A percentile compares a stretch with the other conserved stretches of the same genome.
Conservation (phyloP, 2,797 vertebrate genomes). For the Zalophus californianus region DNA sequence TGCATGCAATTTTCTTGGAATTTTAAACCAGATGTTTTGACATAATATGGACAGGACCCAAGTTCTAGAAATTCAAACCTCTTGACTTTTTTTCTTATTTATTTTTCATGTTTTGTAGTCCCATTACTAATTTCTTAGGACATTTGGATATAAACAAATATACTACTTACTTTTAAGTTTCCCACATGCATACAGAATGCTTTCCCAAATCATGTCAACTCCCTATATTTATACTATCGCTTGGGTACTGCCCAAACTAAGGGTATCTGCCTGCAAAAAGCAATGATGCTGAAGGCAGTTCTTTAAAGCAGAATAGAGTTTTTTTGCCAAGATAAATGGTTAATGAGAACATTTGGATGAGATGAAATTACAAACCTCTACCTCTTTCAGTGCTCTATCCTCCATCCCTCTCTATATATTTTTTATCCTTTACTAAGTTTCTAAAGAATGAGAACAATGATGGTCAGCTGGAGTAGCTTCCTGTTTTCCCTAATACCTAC, state of each 20-base stretch:
- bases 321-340: background rate
- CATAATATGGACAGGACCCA: background rate
- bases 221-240: background rate
- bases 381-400: background rate
- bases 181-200: background rate
- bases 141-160: background rate
- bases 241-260: background rate
- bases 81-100: background rate
- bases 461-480: background rate
- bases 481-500: background rate
- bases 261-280: background rate
- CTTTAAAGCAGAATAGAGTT: background rate
- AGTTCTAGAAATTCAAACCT: background rate
- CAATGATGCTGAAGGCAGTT: background rate
- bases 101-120: background rate
- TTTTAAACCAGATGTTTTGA: conserved; percentile 48
- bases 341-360: background rate
- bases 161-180: background rate
- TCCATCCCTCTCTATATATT: background rate
- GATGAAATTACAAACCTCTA: background rate
- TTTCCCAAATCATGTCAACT: background rate
- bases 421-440: background rate
- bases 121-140: background rate
- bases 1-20: background rate
- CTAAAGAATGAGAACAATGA: background rate